Percentiles rank a stretch among this genome's conserved stretches.
These are phyloP conservation scores for Ianthella basta DNA, from an alignment of 37 sponge, comb jelly and placozoan genomes.

Conservation along the genomic window DNA sequence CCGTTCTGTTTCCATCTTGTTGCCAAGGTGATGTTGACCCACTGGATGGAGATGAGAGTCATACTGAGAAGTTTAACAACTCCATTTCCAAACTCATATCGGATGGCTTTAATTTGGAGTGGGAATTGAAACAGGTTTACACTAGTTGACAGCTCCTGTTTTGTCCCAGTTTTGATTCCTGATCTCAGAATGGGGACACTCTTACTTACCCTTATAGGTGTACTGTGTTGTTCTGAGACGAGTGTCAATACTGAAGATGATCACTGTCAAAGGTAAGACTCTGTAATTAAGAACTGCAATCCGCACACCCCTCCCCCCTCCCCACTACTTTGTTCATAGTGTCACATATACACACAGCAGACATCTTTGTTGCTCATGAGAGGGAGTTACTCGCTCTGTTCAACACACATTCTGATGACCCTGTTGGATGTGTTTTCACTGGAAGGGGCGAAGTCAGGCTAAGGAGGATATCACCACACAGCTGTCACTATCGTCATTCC, in stretches of 20 bases:
- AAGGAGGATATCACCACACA: too few species aligned
- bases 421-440: too few species aligned
- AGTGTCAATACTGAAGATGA: constrained; percentile 60
- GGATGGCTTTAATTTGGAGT: not conserved
- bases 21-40: constrained; percentile 40
- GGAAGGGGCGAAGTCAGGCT: too few species aligned
- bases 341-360: too few species aligned
- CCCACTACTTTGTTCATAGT: too few species aligned
- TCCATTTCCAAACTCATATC: constrained; percentile 40
- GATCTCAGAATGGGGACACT: not conserved
- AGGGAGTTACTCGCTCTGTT: too few species aligned
- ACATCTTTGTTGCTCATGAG: too few species aligned
- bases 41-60: not conserved
- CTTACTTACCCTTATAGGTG: constrained; percentile 38
- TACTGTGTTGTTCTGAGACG: constrained; percentile 57
- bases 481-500: too few species aligned
- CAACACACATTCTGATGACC: too few species aligned
- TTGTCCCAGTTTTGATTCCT: not conserved
- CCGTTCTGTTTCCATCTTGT: not conserved
- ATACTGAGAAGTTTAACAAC: constrained; percentile 60
- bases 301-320: too few species aligned
- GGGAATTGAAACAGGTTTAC: constrained; percentile 7
- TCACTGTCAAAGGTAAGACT: too few species aligned
- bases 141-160: not conserved
- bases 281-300: too few species aligned